Evolutionary conservation across 2,113 vertebrate species (phyloP).

Genomic region (Elgaria multicarinata): DNA sequence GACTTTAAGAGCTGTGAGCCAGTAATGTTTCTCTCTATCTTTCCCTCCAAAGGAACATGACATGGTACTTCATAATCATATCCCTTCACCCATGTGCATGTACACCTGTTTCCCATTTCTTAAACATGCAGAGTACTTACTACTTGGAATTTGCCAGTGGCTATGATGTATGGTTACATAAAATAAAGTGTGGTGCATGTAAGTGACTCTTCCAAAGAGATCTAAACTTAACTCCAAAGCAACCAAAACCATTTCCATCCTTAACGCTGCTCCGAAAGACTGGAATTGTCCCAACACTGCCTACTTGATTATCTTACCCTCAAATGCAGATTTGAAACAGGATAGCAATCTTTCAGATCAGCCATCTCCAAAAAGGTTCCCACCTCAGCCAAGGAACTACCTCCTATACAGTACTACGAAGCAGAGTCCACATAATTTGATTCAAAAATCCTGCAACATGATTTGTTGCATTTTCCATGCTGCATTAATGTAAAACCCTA

Average conservation of each 20-base stretch:
- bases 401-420: neutral
- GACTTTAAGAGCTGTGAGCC: constrained; percentile 61
- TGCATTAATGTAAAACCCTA: neutral
- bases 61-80: constrained; percentile 52
- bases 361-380: neutral
- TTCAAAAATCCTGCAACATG: neutral
- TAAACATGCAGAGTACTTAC: constrained; percentile 27
- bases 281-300: too few relatives aligned
- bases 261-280: too few relatives aligned
- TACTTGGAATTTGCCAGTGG: constrained; percentile 28
- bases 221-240: neutral
- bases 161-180: neutral
- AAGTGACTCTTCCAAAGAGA: neutral
- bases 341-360: neutral
- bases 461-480: neutral
- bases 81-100: constrained; percentile 10
- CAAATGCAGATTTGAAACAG: neutral
- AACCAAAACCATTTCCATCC: too few relatives aligned
- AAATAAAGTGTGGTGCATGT: neutral
- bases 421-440: neutral
- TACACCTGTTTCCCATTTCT: constrained; percentile 21
- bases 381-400: neutral
- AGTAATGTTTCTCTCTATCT: constrained; percentile 63
- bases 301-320: neutral
- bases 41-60: constrained; percentile 65